phyloP scores from a whole-genome alignment of 2,797 vertebrate species.

The Chelidonichthys spinosus region DNA sequence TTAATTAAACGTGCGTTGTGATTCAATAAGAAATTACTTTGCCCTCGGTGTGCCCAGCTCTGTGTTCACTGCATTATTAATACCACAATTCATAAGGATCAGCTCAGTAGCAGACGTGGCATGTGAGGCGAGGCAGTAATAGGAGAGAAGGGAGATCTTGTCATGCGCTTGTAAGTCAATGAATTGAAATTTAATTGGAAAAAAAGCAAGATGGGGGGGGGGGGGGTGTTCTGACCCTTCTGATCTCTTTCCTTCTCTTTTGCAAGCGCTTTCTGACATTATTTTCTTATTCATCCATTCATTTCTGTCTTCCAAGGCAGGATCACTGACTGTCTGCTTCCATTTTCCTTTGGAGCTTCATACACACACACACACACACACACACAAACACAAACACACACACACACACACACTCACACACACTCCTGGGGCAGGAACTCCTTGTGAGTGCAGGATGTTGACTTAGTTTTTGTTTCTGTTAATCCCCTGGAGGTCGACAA shows the following conservation, averaged over 20 bases:
- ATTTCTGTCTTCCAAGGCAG: conserved; percentile 36
- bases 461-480: conserved; percentile 76
- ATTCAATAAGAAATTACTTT: not conserved
- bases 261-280: conserved; percentile 7
- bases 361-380: conserved; percentile 13
- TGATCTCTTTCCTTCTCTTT: conserved; percentile 17
- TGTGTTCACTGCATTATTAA: not conserved
- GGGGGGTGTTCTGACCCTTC: conserved; percentile 14
- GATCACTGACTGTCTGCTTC: conserved; percentile 30
- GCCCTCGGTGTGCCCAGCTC: not conserved
- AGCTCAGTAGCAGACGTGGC: not conserved
- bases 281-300: conserved; percentile 51
- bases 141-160: conserved; percentile 8
- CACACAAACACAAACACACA: conserved; percentile 5
- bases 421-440: conserved; percentile 61
- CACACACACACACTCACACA: conserved; percentile 3
- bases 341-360: conserved; percentile 28
- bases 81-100: not conserved
- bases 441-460: conserved; percentile 78
- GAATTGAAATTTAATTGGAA: conserved; percentile 38
- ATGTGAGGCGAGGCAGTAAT: not conserved
- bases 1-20: not conserved
- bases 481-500: conserved; percentile 51
- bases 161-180: not conserved
- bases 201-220: conserved; percentile 5